phyloP scores from a whole-genome alignment of 2,113 vertebrate species.

The Miniopterus natalensis region DNA sequence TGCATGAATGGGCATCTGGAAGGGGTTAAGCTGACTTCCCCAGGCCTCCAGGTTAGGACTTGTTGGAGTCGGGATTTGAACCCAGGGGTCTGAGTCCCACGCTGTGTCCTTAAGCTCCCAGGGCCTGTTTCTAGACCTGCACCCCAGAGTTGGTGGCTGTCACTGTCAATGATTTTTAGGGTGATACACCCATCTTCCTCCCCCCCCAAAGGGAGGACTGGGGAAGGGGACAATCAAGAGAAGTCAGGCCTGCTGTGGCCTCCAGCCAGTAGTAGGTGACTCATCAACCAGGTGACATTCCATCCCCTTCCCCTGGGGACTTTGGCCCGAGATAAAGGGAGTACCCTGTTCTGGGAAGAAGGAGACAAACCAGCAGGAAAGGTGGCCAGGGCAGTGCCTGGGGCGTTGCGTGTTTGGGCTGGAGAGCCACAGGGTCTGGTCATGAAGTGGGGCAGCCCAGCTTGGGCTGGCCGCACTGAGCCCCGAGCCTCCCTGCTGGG shows the following conservation, averaged over 20 bases:
- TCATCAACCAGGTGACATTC: slow-evolving; percentile 75
- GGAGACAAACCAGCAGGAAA: slow-evolving; percentile 40
- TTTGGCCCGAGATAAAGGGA: slow-evolving; percentile 79
- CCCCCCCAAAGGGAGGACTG: background rate
- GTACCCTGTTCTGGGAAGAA: slow-evolving; percentile 67
- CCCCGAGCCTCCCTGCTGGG: background rate
- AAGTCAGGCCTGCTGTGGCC: background rate
- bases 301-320: slow-evolving; percentile 48
- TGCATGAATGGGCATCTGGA: background rate
- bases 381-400: background rate
- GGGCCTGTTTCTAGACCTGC: background rate
- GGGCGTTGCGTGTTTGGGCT: background rate
- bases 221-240: background rate
- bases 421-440: background rate
- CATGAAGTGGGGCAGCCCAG: background rate
- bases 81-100: background rate
- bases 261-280: slow-evolving; percentile 57
- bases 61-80: background rate
- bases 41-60: background rate
- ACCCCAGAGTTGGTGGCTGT: background rate
- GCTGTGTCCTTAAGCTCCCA: background rate
- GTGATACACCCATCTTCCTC: background rate
- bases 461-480: background rate
- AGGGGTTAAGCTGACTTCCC: background rate
- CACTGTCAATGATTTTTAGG: background rate